Evolutionary conservation across 1,140 invertebrate species (phyloP).

Genomic region (Melipona quadrifasciata): DNA sequence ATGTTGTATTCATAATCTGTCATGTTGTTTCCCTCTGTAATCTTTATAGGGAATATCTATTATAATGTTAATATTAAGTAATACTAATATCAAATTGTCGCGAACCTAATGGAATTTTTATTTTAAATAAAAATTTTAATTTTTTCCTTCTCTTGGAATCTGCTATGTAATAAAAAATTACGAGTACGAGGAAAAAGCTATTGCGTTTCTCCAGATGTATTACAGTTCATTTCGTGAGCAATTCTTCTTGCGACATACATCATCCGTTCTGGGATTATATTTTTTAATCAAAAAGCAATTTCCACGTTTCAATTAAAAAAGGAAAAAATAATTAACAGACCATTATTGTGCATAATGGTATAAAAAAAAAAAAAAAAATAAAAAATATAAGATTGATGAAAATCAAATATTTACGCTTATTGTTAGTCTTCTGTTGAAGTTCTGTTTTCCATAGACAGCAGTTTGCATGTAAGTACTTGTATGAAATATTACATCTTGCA

Average conservation of each 20-base stretch:
- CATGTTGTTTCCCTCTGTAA: too few species aligned
- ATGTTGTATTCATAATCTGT: neutral
- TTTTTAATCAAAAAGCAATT: neutral
- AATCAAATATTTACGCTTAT: constrained; percentile 33
- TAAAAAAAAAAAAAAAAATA: neutral
- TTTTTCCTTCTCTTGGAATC: neutral
- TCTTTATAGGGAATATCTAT: too few species aligned
- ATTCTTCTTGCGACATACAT: neutral
- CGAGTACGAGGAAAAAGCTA: neutral
- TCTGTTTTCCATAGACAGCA: neutral
- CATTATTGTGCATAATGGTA: too few species aligned
- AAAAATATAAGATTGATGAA: too few species aligned
- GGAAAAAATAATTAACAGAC: too few species aligned
- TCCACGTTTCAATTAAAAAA: neutral
- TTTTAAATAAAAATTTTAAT: neutral
- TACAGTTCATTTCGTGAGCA: neutral
- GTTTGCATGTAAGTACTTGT: too few species aligned
- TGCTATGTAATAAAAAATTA: neutral
- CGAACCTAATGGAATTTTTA: neutral
- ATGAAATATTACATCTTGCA: neutral
- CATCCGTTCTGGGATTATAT: neutral
- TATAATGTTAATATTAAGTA: too few species aligned
- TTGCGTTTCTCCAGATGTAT: neutral
- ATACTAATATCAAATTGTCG: neutral
- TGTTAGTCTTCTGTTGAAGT: neutral